These are phyloP conservation scores for Bembecia ichneumoniformis DNA, from an alignment of 2,888 invertebrate species.

Conservation along the genomic window DNA sequence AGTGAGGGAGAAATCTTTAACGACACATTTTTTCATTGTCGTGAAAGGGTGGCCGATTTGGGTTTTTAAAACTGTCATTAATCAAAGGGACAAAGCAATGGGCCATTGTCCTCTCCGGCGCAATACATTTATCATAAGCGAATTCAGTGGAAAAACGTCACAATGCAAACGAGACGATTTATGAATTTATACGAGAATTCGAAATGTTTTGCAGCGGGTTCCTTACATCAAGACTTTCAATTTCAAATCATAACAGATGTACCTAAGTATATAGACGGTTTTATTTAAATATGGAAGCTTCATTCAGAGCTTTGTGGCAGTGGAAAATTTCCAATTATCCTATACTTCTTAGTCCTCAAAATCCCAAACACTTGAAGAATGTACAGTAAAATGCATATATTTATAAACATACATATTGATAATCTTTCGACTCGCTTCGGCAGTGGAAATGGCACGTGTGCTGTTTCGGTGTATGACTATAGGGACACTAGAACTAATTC, in stretches of 20 bases:
- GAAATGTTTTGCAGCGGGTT: not conserved
- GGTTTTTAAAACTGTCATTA: constrained; percentile 35
- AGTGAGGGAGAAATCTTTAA: not conserved
- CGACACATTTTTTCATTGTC: constrained; percentile 1
- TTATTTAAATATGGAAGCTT: no score
- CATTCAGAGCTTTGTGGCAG: no score
- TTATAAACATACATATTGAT: no score
- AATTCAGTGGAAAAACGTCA: constrained; percentile 22
- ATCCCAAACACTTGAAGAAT: no score
- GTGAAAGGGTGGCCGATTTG: constrained; percentile 20
- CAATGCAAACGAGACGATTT: constrained; percentile 27
- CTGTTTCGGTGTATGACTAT: no score
- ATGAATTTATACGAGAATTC: constrained; percentile 35
- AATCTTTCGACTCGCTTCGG: no score
- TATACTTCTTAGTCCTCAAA: no score
- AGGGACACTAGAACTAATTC: no score
- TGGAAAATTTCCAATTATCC: no score
- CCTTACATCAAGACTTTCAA: not conserved
- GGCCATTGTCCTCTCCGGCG: constrained; percentile 29
- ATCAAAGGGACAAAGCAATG: constrained; percentile 27
- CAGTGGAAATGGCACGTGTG: no score
- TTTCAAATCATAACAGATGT: not conserved
- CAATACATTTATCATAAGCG: constrained; percentile 60
- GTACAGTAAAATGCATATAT: no score
- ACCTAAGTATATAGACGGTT: no score